A percentile compares a stretch with the other conserved stretches of the same genome.
phyloP scores from a whole-genome alignment of 2,797 vertebrate genomes.

The Smutsia temminckii region DNA sequence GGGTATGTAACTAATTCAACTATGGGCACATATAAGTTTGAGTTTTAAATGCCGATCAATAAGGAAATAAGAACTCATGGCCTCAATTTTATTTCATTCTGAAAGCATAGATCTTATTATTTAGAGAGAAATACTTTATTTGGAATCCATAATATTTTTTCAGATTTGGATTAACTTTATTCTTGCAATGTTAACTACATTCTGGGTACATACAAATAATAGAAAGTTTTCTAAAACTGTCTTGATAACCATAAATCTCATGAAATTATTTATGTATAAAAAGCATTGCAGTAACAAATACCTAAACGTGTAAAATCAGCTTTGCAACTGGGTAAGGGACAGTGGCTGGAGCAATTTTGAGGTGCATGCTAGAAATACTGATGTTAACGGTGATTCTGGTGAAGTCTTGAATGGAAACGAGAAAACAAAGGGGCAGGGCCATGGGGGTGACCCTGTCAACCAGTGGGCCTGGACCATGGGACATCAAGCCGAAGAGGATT shows the following conservation, averaged over 20 bases:
- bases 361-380: neutral
- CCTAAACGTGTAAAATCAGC: neutral
- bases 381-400: neutral
- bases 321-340: neutral
- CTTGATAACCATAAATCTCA: neutral
- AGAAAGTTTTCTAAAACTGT: slow-evolving; percentile 8
- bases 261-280: slow-evolving; percentile 24
- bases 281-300: neutral
- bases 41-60: slow-evolving; percentile 41
- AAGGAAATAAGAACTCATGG: slow-evolving; percentile 10
- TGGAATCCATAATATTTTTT: slow-evolving; percentile 3
- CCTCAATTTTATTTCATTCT: neutral
- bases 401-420: neutral
- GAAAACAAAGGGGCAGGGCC: neutral
- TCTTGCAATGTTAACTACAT: neutral
- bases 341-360: neutral
- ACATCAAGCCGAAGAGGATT: neutral
- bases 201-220: neutral
- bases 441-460: neutral
- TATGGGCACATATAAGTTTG: neutral
- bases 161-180: slow-evolving; percentile 17
- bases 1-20: slow-evolving; percentile 7
- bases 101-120: neutral
- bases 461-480: neutral
- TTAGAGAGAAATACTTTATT: slow-evolving; percentile 24